Percentiles rank a stretch among this genome's conserved stretches.
Evolutionary conservation across 2,797 vertebrate species (phyloP).

Genomic region (Paguma larvata): DNA sequence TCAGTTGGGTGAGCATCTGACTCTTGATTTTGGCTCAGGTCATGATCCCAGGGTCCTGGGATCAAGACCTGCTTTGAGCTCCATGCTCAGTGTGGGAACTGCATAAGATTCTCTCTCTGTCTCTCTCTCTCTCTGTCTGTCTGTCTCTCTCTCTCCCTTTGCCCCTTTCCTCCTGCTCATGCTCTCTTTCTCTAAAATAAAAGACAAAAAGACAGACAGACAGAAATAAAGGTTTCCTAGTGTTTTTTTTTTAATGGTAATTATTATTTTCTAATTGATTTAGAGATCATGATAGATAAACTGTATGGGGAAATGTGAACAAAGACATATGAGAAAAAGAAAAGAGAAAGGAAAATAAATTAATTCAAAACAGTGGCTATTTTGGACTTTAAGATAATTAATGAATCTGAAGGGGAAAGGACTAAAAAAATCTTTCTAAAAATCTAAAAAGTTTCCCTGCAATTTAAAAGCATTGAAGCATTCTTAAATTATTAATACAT

Average conservation of each 20-base stretch:
- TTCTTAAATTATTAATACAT: not conserved
- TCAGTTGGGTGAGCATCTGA: too few relatives aligned
- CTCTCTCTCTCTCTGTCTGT: too few relatives aligned
- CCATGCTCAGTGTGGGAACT: too few relatives aligned
- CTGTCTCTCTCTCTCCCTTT: too few relatives aligned
- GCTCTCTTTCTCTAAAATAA: too few relatives aligned
- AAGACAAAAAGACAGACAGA: too few relatives aligned
- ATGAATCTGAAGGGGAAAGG: not conserved
- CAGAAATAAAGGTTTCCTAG: not conserved
- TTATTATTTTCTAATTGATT: not conserved
- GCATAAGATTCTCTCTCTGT: too few relatives aligned
- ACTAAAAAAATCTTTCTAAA: not conserved
- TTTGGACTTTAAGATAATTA: slow-evolving; percentile 27
- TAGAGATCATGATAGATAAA: not conserved
- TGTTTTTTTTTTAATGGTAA: not conserved
- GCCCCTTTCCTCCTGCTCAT: too few relatives aligned
- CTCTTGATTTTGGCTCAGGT: too few relatives aligned
- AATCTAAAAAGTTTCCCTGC: not conserved
- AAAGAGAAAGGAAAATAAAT: not conserved
- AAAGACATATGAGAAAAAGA: not conserved
- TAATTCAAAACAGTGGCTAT: not conserved
- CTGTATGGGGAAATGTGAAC: not conserved
- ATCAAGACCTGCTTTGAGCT: too few relatives aligned
- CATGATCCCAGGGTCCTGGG: too few relatives aligned
- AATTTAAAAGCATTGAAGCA: not conserved